Percentiles rank a stretch among this genome's conserved stretches.
Evolutionary conservation across 2,797 vertebrate genomes (phyloP).

Genomic region (Phalanger gymnotis): DNA sequence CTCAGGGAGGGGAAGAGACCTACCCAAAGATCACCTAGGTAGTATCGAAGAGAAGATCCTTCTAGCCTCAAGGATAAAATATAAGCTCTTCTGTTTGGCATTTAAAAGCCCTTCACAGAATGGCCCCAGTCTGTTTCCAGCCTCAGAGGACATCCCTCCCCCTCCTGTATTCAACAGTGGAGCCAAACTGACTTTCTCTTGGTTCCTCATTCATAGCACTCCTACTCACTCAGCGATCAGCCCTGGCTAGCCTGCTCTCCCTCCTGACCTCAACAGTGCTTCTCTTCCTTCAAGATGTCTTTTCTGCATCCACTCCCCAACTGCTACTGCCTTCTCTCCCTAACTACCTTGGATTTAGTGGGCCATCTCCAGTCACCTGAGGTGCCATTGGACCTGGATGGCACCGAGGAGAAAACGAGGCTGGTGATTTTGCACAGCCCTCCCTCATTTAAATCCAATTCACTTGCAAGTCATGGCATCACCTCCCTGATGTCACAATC

Average conservation of each 20-base stretch:
- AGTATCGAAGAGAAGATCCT: not conserved
- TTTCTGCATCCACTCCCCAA: not conserved
- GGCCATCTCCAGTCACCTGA: too few relatives aligned
- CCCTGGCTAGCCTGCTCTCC: not conserved
- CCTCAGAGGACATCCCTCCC: not conserved
- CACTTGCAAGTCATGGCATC: too few relatives aligned
- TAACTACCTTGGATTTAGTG: not conserved
- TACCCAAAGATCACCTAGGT: not conserved
- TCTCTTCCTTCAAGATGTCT: not conserved
- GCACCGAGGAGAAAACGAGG: too few relatives aligned
- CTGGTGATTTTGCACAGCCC: too few relatives aligned
- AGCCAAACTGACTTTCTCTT: too few relatives aligned
- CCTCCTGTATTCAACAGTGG: too few relatives aligned
- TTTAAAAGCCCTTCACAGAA: not conserved
- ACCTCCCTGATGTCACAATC: too few relatives aligned
- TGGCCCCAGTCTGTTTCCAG: not conserved
- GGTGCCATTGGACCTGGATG: too few relatives aligned
- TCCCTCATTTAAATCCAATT: too few relatives aligned
- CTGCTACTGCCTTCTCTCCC: not conserved
- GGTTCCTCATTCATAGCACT: too few relatives aligned
- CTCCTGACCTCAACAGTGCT: not conserved
- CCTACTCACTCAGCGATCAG: not conserved
- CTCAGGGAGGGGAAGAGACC: not conserved
- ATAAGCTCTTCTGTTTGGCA: not conserved
- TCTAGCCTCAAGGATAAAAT: not conserved